Evolutionary conservation across 64 coral and sea anemone species (phyloP).

Genomic region (Dendrophyllia cribrosa): DNA sequence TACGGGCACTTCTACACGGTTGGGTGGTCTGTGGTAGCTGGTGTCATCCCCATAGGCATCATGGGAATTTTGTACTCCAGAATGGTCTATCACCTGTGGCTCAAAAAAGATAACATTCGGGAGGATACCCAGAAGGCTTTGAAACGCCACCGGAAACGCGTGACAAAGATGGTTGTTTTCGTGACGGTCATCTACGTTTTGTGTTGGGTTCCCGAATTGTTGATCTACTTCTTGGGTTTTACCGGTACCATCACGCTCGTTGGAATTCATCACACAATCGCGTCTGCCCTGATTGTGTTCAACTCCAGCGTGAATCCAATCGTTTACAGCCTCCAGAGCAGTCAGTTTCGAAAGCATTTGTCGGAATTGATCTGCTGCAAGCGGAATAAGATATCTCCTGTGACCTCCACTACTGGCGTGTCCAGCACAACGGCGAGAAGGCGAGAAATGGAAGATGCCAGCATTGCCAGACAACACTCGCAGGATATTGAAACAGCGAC

Average conservation of each 20-base stretch:
- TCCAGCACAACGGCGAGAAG: background rate
- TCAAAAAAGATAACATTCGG: slow-evolving; percentile 34
- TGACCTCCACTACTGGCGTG: background rate
- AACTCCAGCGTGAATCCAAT: slow-evolving; percentile 71
- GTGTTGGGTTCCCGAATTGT: slow-evolving; percentile 66
- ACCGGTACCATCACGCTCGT: slow-evolving; percentile 36
- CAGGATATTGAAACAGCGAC: slow-evolving; percentile 4
- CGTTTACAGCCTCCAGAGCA: slow-evolving; percentile 64
- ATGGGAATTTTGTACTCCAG: slow-evolving; percentile 67
- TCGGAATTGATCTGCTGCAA: slow-evolving; percentile 27
- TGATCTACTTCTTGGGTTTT: slow-evolving; percentile 64
- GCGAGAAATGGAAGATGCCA: background rate
- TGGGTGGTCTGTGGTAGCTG: slow-evolving; percentile 78
- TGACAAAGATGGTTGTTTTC: slow-evolving; percentile 66
- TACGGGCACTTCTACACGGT: slow-evolving; percentile 58
- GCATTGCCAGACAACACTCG: background rate
- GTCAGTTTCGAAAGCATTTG: slow-evolving; percentile 60
- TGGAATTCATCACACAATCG: slow-evolving; percentile 39
- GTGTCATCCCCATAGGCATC: slow-evolving; percentile 58
- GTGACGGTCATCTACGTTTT: slow-evolving; percentile 61
- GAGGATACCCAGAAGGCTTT: slow-evolving; percentile 52
- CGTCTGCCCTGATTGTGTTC: slow-evolving; percentile 58
- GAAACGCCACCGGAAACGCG: slow-evolving; percentile 59
- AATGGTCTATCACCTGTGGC: slow-evolving; percentile 61
- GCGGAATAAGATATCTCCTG: background rate